Evolutionary conservation across 1,140 invertebrate genomes (phyloP).

Genomic region (Whitmania pigra): DNA sequence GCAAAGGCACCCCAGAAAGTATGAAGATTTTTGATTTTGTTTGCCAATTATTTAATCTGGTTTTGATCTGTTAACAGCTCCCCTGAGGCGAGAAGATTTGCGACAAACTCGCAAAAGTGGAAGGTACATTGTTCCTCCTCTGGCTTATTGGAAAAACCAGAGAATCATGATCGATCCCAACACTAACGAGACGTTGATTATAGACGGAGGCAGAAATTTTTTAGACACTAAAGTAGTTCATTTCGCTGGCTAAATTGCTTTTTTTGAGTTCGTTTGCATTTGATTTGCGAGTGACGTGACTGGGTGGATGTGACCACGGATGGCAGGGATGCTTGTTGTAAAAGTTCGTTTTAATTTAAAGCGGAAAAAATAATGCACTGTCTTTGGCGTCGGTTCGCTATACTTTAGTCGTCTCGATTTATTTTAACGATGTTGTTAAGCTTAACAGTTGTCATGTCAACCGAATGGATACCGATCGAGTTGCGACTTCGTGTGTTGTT

Average conservation of each 20-base stretch:
- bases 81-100: neutral
- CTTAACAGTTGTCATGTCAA: no score
- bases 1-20: slow-evolving; percentile 6
- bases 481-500: no score
- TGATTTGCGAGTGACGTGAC: no score
- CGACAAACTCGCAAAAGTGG: neutral
- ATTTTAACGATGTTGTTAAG: no score
- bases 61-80: neutral
- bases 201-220: neutral
- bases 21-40: neutral
- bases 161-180: neutral
- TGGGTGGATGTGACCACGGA: no score
- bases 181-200: neutral
- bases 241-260: neutral
- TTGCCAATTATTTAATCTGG: neutral
- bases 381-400: no score
- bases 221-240: neutral
- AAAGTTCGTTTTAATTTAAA: no score
- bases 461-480: no score
- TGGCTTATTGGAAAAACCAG: slow-evolving; percentile 11
- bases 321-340: no score
- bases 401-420: no score
- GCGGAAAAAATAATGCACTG: no score
- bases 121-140: neutral
- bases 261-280: no score